These are phyloP conservation scores for Stercorarius parasiticus DNA, from an alignment of 2,113 vertebrate species.

Conservation along the genomic window DNA sequence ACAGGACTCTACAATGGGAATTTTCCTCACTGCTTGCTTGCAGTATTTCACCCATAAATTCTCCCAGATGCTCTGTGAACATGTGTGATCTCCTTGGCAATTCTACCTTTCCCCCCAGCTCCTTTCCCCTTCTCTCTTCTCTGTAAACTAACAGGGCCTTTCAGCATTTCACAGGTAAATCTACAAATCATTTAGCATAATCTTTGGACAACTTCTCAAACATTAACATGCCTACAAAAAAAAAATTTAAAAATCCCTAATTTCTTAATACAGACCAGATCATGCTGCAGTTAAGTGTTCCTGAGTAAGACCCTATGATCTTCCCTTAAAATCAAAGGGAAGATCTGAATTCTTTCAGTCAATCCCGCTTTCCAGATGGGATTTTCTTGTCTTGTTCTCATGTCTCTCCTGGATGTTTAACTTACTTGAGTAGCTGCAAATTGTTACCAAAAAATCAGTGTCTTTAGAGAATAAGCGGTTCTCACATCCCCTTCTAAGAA, in stretches of 20 bases:
- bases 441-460: background rate
- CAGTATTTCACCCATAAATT: background rate
- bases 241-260: background rate
- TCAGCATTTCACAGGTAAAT: background rate
- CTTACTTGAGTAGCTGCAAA: background rate
- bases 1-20: background rate
- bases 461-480: background rate
- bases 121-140: background rate
- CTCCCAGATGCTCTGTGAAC: background rate
- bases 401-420: background rate
- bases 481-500: background rate
- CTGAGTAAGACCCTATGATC: background rate
- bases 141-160: background rate
- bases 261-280: background rate
- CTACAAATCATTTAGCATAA: background rate
- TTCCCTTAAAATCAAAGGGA: background rate
- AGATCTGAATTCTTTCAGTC: background rate
- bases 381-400: background rate
- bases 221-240: background rate
- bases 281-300: accelerated
- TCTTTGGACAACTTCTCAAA: background rate
- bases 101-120: background rate
- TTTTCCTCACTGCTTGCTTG: background rate
- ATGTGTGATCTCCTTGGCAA: background rate
- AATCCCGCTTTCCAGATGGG: background rate